Evolutionary conservation across 2,888 invertebrate genomes (phyloP).

Genomic region (Spicauda simplicius): DNA sequence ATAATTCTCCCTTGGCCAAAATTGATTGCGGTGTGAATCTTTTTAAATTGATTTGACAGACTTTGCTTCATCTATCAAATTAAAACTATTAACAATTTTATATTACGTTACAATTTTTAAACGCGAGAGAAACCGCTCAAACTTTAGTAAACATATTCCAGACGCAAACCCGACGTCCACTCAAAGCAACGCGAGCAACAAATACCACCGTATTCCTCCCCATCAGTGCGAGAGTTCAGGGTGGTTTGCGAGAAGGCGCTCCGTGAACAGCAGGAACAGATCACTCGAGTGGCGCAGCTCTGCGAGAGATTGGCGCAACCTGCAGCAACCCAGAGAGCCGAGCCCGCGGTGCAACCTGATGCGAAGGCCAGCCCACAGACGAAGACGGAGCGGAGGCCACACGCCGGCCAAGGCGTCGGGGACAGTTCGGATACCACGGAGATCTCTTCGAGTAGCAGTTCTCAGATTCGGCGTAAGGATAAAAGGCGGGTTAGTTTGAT

Average conservation of each 20-base stretch:
- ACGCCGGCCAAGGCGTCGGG: neutral
- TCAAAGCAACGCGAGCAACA: constrained; percentile 34
- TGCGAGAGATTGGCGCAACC: constrained; percentile 64
- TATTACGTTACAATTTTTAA: no score
- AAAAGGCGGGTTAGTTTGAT: constrained; percentile 39
- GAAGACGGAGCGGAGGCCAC: neutral
- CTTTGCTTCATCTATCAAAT: no score
- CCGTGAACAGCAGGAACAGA: constrained; percentile 62
- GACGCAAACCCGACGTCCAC: constrained; percentile 39
- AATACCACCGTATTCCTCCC: constrained; percentile 45
- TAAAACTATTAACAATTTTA: no score
- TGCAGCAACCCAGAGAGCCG: neutral
- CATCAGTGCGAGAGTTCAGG: constrained; percentile 63
- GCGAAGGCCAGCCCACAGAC: no score
- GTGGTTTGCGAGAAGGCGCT: constrained; percentile 62
- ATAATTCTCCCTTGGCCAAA: no score
- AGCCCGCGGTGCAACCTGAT: no score
- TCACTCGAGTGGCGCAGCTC: constrained; percentile 64
- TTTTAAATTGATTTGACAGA: no score
- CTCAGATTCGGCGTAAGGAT: constrained; percentile 37
- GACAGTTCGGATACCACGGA: constrained; percentile 52
- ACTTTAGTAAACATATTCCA: constrained; percentile 2
- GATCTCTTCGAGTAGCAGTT: constrained; percentile 55
- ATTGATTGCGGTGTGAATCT: no score
- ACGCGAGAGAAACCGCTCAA: no score